These are phyloP conservation scores for Stictonetta naevosa DNA, from an alignment of 2,113 vertebrate genomes.

Conservation along the genomic window DNA sequence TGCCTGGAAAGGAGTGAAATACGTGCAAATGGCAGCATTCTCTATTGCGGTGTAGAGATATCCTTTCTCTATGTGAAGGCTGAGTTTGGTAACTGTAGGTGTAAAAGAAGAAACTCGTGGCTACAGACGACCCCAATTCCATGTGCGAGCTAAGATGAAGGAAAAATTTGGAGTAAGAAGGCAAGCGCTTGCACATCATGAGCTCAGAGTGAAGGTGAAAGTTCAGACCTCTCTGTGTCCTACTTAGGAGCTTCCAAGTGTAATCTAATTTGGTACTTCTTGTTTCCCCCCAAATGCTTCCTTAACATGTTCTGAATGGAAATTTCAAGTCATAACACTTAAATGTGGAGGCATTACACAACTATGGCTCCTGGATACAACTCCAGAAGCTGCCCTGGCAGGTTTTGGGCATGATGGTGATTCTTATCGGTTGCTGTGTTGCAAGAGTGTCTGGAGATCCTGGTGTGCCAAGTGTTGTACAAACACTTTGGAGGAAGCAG, in stretches of 20 bases:
- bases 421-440: background rate
- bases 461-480: background rate
- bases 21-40: background rate
- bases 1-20: background rate
- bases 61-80: background rate
- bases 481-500: fast-evolving
- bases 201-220: background rate
- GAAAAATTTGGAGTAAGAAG: background rate
- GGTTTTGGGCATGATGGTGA: background rate
- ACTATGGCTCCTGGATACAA: background rate
- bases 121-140: background rate
- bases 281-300: background rate
- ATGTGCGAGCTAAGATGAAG: background rate
- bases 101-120: background rate
- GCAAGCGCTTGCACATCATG: background rate
- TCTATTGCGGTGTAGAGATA: background rate
- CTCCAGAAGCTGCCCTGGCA: background rate
- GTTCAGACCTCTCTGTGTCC: background rate
- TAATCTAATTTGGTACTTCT: background rate
- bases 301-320: background rate
- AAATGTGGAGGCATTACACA: background rate
- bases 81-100: background rate
- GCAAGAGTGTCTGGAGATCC: background rate
- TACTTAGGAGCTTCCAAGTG: background rate
- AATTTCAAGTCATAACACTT: background rate